Evolutionary conservation across 2,797 vertebrate species (phyloP).

Genomic region (Rachycentron canadum): DNA sequence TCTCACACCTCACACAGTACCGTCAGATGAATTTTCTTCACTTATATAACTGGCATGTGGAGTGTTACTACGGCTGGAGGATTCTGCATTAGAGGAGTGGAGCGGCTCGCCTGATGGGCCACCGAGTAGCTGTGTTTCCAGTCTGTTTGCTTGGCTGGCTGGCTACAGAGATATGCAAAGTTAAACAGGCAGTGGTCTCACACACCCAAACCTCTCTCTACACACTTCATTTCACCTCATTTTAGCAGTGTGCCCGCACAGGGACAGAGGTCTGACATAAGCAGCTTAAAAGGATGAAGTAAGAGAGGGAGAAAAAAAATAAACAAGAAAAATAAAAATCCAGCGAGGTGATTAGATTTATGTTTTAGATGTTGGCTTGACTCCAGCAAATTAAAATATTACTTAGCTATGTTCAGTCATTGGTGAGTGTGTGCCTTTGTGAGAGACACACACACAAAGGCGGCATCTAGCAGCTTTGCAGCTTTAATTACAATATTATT

Average conservation of each 20-base stretch:
- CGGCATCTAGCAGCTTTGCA: background rate
- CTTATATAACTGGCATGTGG: slow-evolving; percentile 71
- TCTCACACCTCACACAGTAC: slow-evolving; percentile 70
- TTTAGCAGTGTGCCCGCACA: slow-evolving; percentile 41
- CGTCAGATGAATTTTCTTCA: slow-evolving; percentile 63
- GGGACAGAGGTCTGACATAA: slow-evolving; percentile 56
- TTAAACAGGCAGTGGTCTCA: slow-evolving; percentile 70
- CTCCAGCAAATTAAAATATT: slow-evolving; percentile 35
- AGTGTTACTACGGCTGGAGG: slow-evolving; percentile 48
- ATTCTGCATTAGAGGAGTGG: slow-evolving; percentile 40
- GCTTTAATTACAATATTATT: slow-evolving; percentile 17
- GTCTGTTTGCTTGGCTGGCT: slow-evolving; percentile 55
- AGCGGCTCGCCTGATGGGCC: slow-evolving; percentile 26
- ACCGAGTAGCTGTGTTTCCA: slow-evolving; percentile 37
- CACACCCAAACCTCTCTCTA: slow-evolving; percentile 50
- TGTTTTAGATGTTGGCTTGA: slow-evolving; percentile 23
- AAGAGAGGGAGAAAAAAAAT: background rate
- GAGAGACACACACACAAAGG: slow-evolving; percentile 1
- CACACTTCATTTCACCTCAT: slow-evolving; percentile 71
- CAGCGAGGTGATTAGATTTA: slow-evolving; percentile 50
- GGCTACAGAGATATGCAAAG: slow-evolving; percentile 56
- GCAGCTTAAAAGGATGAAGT: slow-evolving; percentile 61
- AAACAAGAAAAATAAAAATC: slow-evolving; percentile 4
- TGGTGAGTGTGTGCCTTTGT: slow-evolving; percentile 3
- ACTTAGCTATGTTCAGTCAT: slow-evolving; percentile 18